phyloP scores from a whole-genome alignment of 2,888 invertebrate genomes.

The Resseliella maxima region DNA sequence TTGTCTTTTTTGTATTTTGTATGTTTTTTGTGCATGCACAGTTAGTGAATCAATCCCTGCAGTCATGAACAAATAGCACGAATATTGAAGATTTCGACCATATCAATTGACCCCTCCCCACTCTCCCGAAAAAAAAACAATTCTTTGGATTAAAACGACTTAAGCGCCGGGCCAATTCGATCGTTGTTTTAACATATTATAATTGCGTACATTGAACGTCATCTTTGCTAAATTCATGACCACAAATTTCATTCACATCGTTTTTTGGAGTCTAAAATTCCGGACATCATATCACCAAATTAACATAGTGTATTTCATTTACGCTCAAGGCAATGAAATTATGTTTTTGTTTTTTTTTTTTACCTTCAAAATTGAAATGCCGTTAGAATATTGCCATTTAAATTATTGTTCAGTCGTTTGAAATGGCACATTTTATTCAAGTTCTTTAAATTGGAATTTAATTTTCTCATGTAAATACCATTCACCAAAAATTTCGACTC shows the following conservation, averaged over 20 bases:
- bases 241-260: background rate
- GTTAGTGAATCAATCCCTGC: background rate
- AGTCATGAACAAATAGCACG: background rate
- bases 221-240: background rate
- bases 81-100: background rate
- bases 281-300: background rate
- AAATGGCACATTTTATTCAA: background rate
- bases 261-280: too few relatives aligned
- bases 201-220: too few relatives aligned
- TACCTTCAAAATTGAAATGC: conserved; percentile 16
- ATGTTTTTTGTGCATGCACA: background rate
- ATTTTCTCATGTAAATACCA: too few relatives aligned
- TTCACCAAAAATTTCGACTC: too few relatives aligned
- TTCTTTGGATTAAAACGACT: background rate
- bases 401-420: background rate
- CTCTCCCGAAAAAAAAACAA: background rate
- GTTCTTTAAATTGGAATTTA: background rate
- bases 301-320: background rate
- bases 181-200: background rate
- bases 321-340: background rate
- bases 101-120: too few relatives aligned
- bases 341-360: background rate
- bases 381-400: background rate
- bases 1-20: conserved; percentile 15
- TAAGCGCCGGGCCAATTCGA: background rate